phyloP scores from a whole-genome alignment of 1,140 invertebrate genomes.

The Tetramorium simillimum region DNA sequence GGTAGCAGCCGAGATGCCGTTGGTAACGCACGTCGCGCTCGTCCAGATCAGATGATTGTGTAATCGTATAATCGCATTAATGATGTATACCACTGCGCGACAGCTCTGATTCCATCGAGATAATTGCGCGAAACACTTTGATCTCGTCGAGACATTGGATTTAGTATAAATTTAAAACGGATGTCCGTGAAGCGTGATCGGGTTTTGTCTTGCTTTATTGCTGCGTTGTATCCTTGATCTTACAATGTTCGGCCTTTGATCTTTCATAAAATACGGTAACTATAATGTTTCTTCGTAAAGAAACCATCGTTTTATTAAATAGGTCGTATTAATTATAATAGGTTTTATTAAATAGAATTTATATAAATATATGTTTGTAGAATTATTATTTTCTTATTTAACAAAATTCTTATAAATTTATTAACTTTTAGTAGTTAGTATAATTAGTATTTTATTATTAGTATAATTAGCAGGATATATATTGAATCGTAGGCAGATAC shows the following conservation, averaged over 20 bases:
- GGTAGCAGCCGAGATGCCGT: not conserved
- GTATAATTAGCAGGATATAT: not conserved
- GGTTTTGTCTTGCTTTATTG: not conserved
- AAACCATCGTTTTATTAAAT: not conserved
- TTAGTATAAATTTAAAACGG: constrained; percentile 25
- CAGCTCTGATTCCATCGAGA: constrained; percentile 21
- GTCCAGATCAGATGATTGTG: not conserved
- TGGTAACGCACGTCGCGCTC: constrained; percentile 29
- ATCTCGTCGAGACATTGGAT: constrained; percentile 15
- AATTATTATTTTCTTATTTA: not conserved
- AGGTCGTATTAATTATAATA: not conserved
- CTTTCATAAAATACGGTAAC: not conserved
- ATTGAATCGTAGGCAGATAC: not conserved
- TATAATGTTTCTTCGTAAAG: not conserved
- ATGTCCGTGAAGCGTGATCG: not conserved
- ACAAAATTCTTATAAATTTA: not conserved
- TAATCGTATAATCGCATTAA: constrained; percentile 45
- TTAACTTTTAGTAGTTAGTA: not conserved
- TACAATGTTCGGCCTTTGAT: not conserved
- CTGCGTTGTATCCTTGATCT: not conserved
- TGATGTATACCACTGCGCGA: constrained; percentile 8
- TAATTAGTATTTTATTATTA: not conserved
- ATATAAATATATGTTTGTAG: not conserved
- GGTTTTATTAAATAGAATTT: not conserved
- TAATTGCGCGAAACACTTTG: constrained; percentile 34